Evolutionary conservation across 2,888 invertebrate species (phyloP), one percentile per base, ranked within the genome.

Genomic region (Caenorhabditis japonica): DNA sequence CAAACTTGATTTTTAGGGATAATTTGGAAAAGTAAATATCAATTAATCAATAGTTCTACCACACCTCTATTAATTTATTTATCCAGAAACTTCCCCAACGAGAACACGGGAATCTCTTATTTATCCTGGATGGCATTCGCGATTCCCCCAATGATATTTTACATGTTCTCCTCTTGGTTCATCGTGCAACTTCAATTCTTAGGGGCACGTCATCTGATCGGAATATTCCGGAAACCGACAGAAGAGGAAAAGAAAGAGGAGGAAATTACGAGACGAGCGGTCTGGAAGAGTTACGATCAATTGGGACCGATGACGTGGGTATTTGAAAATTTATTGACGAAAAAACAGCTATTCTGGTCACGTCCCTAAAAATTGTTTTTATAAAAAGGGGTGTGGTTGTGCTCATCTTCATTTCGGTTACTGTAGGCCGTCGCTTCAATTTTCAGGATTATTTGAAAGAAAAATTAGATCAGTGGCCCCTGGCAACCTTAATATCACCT

Each of bases 71-170:
- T n/a, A n/a, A n/a, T n/a, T n/a, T n/a, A n/a, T n/a, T n/a, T n/a
- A n/a, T 68, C 12, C 47, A 79, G 79, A 66, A 71, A 59, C 25
- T 83, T 76, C 44, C 81, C 79, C 5, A 71, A 69, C 4, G 79
- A 80, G 46, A 66, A 81, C 33, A 77, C 78, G 3, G 62, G 77
- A 19, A 79, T 83, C 47, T 79, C 79, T 0, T 83, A 80, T 43
- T 41, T 81, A 13, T 79, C 82, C 0, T 83, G 82, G 82, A 83
- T 83, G 81, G 70, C 76, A 8, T 83, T 83, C 27, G 80, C 79
- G 7, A 69, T 83, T 68, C 82, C 82, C 7, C 81, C 82, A 19
- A 76, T 81, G 81, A 15, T 83, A 30, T 71, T 76, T 60, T 83
- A 83, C 73, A 80, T 83, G 81, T 70, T 83, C 47, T 60, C 79